Conservation (phyloP, 2,888 invertebrate species). For the Drosophila macrospina region DNA sequence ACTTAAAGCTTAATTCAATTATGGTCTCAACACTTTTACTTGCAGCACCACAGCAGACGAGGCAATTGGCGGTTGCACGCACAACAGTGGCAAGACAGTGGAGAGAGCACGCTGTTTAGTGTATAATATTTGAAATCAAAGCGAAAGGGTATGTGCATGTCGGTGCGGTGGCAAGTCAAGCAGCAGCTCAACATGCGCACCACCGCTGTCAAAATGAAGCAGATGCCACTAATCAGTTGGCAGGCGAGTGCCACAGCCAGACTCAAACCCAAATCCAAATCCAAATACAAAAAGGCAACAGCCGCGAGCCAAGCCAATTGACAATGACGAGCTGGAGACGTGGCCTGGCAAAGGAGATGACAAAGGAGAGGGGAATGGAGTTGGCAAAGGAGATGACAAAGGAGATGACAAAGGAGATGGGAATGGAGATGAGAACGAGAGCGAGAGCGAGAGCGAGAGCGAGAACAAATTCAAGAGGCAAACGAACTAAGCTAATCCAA, state of each 20-base stretch:
- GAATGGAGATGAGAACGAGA: neutral
- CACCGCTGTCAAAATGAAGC: conserved; percentile 84
- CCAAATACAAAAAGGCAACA: conserved; percentile 1
- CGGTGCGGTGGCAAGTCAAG: conserved; percentile 58
- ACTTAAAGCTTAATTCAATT: conserved; percentile 41
- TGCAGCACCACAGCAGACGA: conserved; percentile 8
- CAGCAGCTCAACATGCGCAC: conserved; percentile 81
- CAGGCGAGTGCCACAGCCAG: conserved; percentile 31
- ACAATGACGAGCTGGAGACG: conserved; percentile 20
- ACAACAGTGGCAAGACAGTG: conserved; percentile 39
- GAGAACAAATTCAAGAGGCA: conserved; percentile 38
- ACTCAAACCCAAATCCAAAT: neutral
- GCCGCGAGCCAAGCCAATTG: conserved; percentile 36
- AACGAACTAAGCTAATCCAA: conserved; percentile 69
- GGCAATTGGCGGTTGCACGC: conserved; percentile 3
- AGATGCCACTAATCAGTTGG: conserved; percentile 20
- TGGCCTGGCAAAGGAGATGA: neutral
- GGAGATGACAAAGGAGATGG: neutral
- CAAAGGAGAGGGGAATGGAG: neutral
- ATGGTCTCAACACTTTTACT: conserved; percentile 1
- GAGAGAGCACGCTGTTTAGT: conserved; percentile 59
- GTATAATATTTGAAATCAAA: conserved; percentile 85
- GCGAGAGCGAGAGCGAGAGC: conserved; percentile 6
- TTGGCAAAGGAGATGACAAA: neutral
- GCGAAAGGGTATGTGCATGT: conserved; percentile 80